These are phyloP conservation scores for Coecobrya sp. DNA, from an alignment of 2,888 invertebrate species.

Conservation along the genomic window DNA sequence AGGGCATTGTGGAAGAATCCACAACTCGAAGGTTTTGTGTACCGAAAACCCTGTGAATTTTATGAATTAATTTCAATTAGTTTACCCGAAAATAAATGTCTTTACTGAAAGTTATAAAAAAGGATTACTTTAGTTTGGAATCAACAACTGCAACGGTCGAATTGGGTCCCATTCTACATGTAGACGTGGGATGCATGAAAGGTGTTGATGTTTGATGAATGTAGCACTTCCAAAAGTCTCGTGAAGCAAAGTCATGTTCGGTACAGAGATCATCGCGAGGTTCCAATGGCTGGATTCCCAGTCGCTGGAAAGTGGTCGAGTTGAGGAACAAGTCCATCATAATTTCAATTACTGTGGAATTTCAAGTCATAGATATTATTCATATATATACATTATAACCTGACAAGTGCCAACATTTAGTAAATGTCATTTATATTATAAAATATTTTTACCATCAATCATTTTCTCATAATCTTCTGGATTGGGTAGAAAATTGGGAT, in stretches of 20 bases:
- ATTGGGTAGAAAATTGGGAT: constrained; percentile 73
- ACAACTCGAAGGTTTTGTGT: constrained; percentile 75
- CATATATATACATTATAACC: no score
- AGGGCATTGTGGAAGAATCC: constrained; percentile 74
- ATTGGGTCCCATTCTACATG: constrained; percentile 83
- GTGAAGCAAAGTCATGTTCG: constrained; percentile 26
- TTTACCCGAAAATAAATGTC: no score
- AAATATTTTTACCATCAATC: constrained; percentile 70
- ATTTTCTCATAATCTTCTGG: constrained; percentile 65
- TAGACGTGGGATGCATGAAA: constrained; percentile 78
- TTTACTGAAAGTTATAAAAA: no score
- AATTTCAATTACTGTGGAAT: constrained; percentile 48
- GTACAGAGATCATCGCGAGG: constrained; percentile 12
- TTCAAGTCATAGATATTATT: background rate
- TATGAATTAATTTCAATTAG: background rate
- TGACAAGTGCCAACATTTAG: background rate
- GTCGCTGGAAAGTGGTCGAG: constrained; percentile 42
- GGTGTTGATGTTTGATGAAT: constrained; percentile 26
- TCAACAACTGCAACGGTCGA: constrained; percentile 77
- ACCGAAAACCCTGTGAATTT: constrained; percentile 77
- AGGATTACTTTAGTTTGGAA: constrained; percentile 79
- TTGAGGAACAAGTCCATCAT: constrained; percentile 75
- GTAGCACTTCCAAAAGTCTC: constrained; percentile 75
- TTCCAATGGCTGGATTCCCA: constrained; percentile 66
- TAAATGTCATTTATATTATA: background rate